Evolutionary conservation across 2,888 invertebrate genomes (phyloP).

Genomic region (Anodontia alba): DNA sequence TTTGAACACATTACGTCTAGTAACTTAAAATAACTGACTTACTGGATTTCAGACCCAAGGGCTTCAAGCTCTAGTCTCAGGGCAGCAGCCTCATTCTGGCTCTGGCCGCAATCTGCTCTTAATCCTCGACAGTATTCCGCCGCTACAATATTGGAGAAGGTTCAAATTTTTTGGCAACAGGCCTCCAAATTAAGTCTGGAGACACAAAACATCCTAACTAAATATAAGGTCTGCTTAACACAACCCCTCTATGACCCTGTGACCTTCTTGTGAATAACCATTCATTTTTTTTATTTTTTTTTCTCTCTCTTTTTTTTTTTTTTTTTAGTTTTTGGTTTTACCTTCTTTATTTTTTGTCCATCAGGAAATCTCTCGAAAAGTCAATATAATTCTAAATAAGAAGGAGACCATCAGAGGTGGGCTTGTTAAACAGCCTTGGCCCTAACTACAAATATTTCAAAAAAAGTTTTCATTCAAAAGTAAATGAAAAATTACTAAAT

Average conservation of each 20-base stretch:
- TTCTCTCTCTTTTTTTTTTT: background rate
- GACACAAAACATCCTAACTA: constrained; percentile 36
- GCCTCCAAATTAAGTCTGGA: constrained; percentile 55
- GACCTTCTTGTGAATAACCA: constrained; percentile 3
- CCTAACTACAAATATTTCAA: constrained; percentile 41
- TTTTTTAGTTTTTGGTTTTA: no score
- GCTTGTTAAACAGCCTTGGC: constrained; percentile 24
- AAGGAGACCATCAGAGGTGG: constrained; percentile 10
- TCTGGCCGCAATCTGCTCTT: constrained; percentile 70
- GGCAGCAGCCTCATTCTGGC: constrained; percentile 67
- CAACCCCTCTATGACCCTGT: constrained; percentile 7
- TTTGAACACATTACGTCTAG: constrained; percentile 20
- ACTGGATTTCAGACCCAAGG: constrained; percentile 78
- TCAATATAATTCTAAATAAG: background rate
- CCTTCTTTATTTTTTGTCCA: no score
- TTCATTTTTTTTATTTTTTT: background rate
- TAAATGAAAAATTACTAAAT: background rate
- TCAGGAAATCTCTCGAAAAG: no score
- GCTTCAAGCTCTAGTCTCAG: constrained; percentile 72
- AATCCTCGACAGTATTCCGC: constrained; percentile 75
- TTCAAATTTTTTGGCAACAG: constrained; percentile 73
- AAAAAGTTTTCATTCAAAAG: constrained; percentile 24
- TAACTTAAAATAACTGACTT: constrained; percentile 63
- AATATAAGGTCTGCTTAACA: background rate
- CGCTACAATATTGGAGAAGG: constrained; percentile 77